phyloP scores from a whole-genome alignment of 2,113 vertebrate species.

The Onychostoma macrolepis region DNA sequence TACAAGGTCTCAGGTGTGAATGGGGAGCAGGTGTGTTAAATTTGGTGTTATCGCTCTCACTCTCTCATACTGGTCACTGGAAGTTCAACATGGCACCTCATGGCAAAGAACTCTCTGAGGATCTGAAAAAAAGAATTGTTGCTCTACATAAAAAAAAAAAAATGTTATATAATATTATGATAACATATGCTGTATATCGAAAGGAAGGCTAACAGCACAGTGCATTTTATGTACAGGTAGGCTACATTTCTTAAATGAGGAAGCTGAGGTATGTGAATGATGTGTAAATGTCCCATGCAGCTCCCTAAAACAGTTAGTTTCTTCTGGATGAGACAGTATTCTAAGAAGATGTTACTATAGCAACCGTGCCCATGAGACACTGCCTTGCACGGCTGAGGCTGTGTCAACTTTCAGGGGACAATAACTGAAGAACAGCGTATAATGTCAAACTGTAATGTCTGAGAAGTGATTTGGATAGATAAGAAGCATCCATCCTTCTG shows the following conservation, averaged over 20 bases:
- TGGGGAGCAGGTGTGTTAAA: too few species aligned
- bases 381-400: conserved; percentile 44
- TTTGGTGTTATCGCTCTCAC: too few species aligned
- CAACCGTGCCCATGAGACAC: conserved; percentile 47
- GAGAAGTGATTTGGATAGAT: background rate
- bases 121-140: too few species aligned
- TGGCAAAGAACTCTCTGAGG: too few species aligned
- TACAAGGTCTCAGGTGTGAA: too few species aligned
- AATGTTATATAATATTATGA: too few species aligned
- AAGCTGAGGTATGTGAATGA: background rate
- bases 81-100: too few species aligned
- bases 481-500: background rate
- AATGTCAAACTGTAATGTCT: background rate
- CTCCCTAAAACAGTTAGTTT: background rate
- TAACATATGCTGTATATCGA: too few species aligned
- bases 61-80: too few species aligned
- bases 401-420: background rate
- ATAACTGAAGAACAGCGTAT: background rate
- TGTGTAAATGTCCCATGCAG: background rate
- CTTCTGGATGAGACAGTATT: background rate
- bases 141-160: too few species aligned
- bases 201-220: too few species aligned
- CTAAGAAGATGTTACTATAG: conserved; percentile 44
- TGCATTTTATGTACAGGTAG: too few species aligned
- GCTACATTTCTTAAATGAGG: background rate